Conservation (phyloP, 2,797 vertebrate genomes). For the Lateolabrax maculatus region DNA sequence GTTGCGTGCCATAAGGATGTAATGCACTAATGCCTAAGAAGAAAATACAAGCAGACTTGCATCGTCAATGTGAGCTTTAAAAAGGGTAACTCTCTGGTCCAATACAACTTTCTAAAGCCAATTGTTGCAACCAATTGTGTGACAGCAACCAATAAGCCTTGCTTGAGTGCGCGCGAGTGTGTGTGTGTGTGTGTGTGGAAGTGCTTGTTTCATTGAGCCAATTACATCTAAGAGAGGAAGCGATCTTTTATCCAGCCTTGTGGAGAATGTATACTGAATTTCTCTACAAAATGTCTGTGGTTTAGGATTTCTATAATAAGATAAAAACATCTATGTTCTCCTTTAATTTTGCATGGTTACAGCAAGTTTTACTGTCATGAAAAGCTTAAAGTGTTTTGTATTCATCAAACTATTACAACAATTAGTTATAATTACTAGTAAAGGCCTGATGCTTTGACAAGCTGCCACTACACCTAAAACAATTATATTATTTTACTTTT, state of each 20-base stretch:
- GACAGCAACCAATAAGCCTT: constrained; percentile 7
- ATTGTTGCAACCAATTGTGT: constrained; percentile 6
- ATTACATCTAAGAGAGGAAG: constrained; percentile 22
- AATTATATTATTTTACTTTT: constrained; percentile 15
- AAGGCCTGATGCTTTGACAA: constrained; percentile 3
- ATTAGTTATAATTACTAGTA: not conserved
- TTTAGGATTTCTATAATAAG: constrained; percentile 13
- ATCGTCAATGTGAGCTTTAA: constrained; percentile 2
- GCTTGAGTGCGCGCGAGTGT: not conserved
- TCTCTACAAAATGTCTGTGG: constrained; percentile 3
- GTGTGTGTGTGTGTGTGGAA: not conserved
- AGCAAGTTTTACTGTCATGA: not conserved
- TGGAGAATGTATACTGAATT: constrained; percentile 18
- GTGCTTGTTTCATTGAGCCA: constrained; percentile 27
- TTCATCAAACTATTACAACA: not conserved
- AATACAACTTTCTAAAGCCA: not conserved
- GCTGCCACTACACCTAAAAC: constrained; percentile 8
- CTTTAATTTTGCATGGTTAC: not conserved
- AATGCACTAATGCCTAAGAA: constrained; percentile 19
- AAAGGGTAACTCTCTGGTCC: not conserved
- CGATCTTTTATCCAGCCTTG: constrained; percentile 15
- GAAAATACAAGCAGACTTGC: not conserved
- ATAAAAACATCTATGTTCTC: not conserved
- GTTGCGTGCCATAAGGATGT: not conserved
- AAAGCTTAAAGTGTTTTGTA: not conserved